A percentile compares a stretch with the other conserved stretches of the same genome.
These are phyloP conservation scores for Xestia rhomboidea DNA, from an alignment of 2,888 invertebrate species.

Conservation along the genomic window DNA sequence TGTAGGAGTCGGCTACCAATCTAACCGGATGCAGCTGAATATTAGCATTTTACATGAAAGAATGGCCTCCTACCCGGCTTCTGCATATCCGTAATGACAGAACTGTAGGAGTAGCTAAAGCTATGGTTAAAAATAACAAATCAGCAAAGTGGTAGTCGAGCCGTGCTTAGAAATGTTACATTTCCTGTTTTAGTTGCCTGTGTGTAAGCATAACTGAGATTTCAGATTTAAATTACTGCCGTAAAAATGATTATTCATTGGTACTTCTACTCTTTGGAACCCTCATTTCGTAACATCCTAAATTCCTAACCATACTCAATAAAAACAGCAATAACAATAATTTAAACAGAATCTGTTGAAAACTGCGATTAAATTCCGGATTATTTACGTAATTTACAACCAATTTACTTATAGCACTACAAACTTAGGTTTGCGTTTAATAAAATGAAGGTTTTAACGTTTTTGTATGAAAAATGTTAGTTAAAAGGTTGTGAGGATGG, in stretches of 20 bases:
- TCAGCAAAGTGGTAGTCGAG: neutral
- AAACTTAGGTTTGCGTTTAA: slow-evolving; percentile 57
- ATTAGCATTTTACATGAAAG: neutral
- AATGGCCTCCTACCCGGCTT: too few species aligned
- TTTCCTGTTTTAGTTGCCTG: neutral
- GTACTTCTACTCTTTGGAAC: slow-evolving; percentile 1
- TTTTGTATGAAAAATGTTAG: slow-evolving; percentile 51
- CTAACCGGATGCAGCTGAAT: neutral
- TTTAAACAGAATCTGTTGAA: slow-evolving; percentile 50
- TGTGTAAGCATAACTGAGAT: neutral
- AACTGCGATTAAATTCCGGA: slow-evolving; percentile 57
- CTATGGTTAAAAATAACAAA: neutral
- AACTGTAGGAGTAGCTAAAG: neutral
- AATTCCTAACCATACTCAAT: slow-evolving; percentile 29
- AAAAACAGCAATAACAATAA: slow-evolving; percentile 52
- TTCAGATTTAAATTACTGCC: slow-evolving; percentile 3
- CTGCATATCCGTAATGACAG: neutral
- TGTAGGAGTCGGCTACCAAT: neutral
- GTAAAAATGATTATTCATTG: neutral
- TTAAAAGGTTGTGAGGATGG: slow-evolving; percentile 48
- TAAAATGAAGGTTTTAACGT: slow-evolving; percentile 28
- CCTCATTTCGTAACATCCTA: slow-evolving; percentile 31
- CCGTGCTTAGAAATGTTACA: neutral
- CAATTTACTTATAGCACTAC: slow-evolving; percentile 56
- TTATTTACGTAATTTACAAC: slow-evolving; percentile 64